Evolutionary conservation across 2,113 vertebrate genomes (phyloP).

Genomic region (Melanerpes aurifrons): DNA sequence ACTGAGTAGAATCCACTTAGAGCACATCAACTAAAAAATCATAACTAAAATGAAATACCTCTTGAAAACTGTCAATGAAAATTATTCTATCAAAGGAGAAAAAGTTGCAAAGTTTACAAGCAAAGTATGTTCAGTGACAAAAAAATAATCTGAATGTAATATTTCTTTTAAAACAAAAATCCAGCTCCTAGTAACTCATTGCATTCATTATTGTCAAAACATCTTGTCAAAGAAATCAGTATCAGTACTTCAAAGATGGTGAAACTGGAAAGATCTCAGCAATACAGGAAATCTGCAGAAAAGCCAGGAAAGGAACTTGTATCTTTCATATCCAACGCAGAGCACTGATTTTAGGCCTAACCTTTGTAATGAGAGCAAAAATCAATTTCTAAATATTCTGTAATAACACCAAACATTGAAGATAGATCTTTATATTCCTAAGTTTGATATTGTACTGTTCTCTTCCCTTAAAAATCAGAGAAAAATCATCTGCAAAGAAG

Average conservation of each 20-base stretch:
- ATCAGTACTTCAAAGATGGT: background rate
- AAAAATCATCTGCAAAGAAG: background rate
- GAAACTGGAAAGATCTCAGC: background rate
- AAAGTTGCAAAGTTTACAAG: slow-evolving; percentile 1
- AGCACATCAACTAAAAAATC: background rate
- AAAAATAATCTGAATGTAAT: background rate
- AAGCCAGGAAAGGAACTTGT: background rate
- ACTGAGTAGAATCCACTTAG: slow-evolving; percentile 18
- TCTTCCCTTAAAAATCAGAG: background rate
- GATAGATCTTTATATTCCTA: background rate
- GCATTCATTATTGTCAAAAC: background rate
- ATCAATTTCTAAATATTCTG: background rate
- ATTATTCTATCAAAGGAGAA: background rate
- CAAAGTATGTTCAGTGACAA: background rate
- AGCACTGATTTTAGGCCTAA: background rate
- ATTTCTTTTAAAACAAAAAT: slow-evolving; percentile 21
- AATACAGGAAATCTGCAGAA: background rate
- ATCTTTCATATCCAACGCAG: background rate
- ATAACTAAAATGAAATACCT: background rate
- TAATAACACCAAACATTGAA: background rate
- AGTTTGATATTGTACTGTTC: background rate
- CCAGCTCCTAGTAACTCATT: background rate
- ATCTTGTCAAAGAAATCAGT: background rate
- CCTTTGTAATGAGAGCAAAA: background rate
- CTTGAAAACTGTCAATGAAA: slow-evolving; percentile 9